phyloP scores from a whole-genome alignment of 2,797 vertebrate species.

The Linurgus olivaceus region DNA sequence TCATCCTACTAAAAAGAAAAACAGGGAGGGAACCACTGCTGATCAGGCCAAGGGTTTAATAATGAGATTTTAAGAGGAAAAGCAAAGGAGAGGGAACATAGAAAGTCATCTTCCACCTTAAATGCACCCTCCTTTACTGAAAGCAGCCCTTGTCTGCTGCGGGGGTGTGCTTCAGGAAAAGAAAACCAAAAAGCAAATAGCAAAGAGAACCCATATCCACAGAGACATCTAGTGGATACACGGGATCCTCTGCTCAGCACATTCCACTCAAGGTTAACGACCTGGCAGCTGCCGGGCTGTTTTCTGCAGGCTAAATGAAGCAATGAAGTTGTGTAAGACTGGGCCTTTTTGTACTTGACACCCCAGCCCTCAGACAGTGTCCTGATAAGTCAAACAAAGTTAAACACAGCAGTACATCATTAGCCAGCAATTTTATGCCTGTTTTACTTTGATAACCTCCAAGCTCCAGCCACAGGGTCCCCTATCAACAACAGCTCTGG shows the following conservation, averaged over 20 bases:
- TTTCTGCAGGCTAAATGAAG: neutral
- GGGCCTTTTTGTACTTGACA: neutral
- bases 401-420: neutral
- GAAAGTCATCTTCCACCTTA: neutral
- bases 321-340: neutral
- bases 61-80: neutral
- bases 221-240: constrained; percentile 53
- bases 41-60: neutral
- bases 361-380: neutral
- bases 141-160: neutral
- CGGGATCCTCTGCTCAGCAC: neutral
- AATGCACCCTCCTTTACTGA: neutral
- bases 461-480: neutral
- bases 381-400: neutral
- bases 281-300: neutral
- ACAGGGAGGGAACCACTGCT: neutral
- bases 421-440: neutral
- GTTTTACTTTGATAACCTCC: neutral
- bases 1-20: neutral
- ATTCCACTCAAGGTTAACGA: neutral
- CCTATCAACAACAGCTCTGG: neutral
- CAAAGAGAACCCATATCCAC: neutral
- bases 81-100: fast-evolving
- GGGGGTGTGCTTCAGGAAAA: neutral
- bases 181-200: neutral